These are phyloP conservation scores for Spea hammondii DNA, from an alignment of 2,797 vertebrate genomes.

Conservation along the genomic window DNA sequence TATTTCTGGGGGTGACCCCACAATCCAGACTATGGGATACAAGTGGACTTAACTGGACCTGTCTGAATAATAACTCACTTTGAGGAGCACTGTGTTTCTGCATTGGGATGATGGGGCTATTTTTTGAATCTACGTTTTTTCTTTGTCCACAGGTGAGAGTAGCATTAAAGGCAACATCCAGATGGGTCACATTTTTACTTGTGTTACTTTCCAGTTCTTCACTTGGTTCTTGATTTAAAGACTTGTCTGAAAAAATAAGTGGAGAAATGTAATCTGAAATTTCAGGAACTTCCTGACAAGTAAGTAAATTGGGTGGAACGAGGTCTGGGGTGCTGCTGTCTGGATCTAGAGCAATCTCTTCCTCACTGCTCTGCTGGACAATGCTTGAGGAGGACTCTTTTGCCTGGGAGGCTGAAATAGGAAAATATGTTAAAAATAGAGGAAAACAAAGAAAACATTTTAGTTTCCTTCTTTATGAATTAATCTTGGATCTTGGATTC, in stretches of 20 bases:
- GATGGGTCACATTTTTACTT: neutral
- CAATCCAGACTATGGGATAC: neutral
- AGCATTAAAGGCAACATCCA: too few relatives aligned
- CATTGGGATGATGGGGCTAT: neutral
- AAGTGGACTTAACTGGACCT: constrained; percentile 8
- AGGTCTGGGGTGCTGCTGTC: constrained; percentile 36
- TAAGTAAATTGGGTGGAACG: neutral
- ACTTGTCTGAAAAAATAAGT: neutral
- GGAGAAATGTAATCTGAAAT: neutral
- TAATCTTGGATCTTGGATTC: too few relatives aligned
- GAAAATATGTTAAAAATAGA: too few relatives aligned
- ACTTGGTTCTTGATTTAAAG: neutral
- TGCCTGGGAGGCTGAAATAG: constrained; percentile 10
- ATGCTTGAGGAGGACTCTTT: neutral
- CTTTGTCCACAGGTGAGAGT: neutral
- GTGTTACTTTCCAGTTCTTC: neutral
- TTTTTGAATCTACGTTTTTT: neutral
- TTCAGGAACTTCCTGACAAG: neutral
- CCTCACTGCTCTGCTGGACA: neutral
- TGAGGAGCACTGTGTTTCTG: neutral
- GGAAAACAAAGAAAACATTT: neutral
- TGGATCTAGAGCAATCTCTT: constrained; percentile 4
- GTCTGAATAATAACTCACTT: neutral
- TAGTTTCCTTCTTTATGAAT: neutral
- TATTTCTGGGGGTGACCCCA: neutral